phyloP scores from a whole-genome alignment of 1,140 invertebrate genomes.

The Lineus longissimus region DNA sequence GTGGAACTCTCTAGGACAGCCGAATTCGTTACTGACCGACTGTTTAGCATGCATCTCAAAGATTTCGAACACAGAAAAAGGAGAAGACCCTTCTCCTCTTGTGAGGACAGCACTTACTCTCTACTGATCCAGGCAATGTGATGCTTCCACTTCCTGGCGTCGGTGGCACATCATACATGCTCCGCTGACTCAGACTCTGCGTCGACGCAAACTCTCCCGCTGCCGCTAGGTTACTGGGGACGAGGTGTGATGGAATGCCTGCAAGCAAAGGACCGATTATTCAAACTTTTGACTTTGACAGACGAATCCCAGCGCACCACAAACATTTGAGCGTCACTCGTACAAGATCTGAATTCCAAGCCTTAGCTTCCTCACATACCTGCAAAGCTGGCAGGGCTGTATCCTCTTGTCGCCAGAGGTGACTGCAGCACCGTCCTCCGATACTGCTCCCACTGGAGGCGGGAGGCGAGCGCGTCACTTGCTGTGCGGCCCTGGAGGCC shows the following conservation, averaged over 20 bases:
- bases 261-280: background rate
- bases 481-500: conserved; percentile 47
- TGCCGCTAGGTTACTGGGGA: background rate
- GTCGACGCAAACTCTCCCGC: conserved; percentile 4
- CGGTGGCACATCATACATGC: conserved; percentile 45
- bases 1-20: too few species aligned
- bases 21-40: too few species aligned
- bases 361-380: conserved; percentile 19
- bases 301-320: background rate
- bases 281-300: background rate
- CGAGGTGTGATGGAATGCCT: background rate
- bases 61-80: too few species aligned
- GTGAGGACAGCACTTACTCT: conserved; percentile 44
- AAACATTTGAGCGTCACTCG: background rate
- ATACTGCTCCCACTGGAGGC: conserved; percentile 46
- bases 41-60: too few species aligned
- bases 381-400: conserved; percentile 33
- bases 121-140: conserved; percentile 49
- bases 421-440: conserved; percentile 32
- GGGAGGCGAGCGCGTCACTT: conserved; percentile 36
- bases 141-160: conserved; percentile 54
- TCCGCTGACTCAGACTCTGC: conserved; percentile 26
- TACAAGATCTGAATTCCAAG: background rate
- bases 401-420: conserved; percentile 25
- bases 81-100: too few species aligned